Base-by-base conservation (phyloP, 2,797 vertebrate genomes). In the Glyptemys insculpta region DNA sequence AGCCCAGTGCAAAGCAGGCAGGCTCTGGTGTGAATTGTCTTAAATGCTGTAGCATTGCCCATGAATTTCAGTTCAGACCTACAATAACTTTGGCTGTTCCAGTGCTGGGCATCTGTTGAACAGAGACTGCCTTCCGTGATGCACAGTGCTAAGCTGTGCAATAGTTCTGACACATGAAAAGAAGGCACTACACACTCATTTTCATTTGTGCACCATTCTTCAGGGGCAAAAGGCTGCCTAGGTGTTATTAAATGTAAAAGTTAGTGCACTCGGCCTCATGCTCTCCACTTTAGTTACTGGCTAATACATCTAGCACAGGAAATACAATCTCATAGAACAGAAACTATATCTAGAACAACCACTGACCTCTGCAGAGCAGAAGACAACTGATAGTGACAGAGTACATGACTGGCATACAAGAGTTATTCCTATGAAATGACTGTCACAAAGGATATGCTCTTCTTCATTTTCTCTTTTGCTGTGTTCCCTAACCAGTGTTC, bases 161-260 rank as follows among this genome's bases (percentile, higher is more conserved):
- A 29, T 29, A 25, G 41, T 47, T 29, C 74, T 76, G 25, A 29
- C 27, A 44, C 14, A 8, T 16, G 44, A 27, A 14, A 27, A 76
- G 27, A 6, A 14, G 37, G n/a, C 8, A 50, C 0, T 0, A 83
- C 18, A 82, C 76, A 19, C 29, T 89, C 31, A 68, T 68, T 31
- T 87, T 34, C 37, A 1, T 1, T 21, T 78, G 7, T 0, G 1
- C 74, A 27, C 2, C 37, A 3, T 1, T 92, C 62, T 86, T 91
- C 27, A 91, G 53, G 9, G 74, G 44, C 34, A 79, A 62, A 44
- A 44, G 18, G 21, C 68, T 5, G 2, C 27, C 49, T 19, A 53
- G 21, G 29, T 86, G 65, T 87, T 76, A 37, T 27, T 85, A 57
- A 82, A 52, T 12, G 9, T 1, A 81, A 56, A 49, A 86, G 25